Conservation (phyloP, 2,888 invertebrate species). For the Schrankia costaestrigalis region DNA sequence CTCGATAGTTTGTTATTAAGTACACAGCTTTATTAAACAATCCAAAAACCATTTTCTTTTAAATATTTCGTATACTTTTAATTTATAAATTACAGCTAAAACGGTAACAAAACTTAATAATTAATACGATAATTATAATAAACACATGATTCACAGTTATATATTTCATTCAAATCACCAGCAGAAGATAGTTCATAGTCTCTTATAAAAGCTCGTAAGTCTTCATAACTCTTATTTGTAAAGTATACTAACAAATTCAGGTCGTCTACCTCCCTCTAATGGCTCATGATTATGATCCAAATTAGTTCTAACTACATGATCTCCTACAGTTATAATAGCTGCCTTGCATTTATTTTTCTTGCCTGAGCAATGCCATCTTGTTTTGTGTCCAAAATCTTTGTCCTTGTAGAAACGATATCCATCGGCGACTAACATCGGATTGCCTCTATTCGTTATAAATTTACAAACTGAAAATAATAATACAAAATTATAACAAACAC, state of each 20-base stretch:
- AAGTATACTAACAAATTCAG: conserved; percentile 1
- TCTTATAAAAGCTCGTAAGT: neutral
- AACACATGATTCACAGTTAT: no score
- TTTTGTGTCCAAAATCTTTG: conserved; percentile 12
- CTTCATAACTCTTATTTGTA: neutral
- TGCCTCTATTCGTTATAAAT: conserved; percentile 13
- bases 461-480: conserved; percentile 21
- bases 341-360: conserved; percentile 18
- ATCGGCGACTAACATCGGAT: conserved; percentile 25
- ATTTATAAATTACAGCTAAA: no score
- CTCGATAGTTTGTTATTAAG: no score
- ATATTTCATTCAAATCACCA: no score
- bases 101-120: no score
- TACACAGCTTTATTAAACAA: no score
- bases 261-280: neutral
- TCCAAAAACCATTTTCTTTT: neutral
- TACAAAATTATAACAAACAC: no score
- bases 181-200: no score
- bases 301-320: conserved; percentile 5
- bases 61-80: no score
- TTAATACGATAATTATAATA: no score
- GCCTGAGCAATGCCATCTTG: conserved; percentile 6
- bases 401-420: conserved; percentile 42
- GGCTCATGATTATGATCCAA: conserved; percentile 9
- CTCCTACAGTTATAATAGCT: conserved; percentile 12